Conservation (phyloP, 2,888 invertebrate genomes). For the Masnerella sp. region DNA sequence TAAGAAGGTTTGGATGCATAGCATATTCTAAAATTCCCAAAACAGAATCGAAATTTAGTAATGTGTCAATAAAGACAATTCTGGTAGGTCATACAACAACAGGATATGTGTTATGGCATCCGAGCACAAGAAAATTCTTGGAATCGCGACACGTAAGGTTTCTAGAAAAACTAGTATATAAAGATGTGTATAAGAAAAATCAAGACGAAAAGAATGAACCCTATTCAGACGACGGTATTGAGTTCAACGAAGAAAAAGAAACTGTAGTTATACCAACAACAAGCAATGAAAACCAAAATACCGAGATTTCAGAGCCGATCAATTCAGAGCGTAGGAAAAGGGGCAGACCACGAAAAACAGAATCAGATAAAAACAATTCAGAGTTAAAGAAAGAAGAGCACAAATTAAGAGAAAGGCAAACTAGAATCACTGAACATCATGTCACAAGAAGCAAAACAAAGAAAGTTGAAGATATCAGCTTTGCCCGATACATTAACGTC, state of each 20-base stretch:
- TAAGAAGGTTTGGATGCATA: slow-evolving; percentile 12
- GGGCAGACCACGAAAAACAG: slow-evolving; percentile 48
- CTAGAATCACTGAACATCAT: slow-evolving; percentile 6
- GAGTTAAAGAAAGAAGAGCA: too few relatives aligned
- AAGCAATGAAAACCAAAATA: neutral
- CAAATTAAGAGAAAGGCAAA: too few relatives aligned
- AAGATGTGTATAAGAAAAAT: neutral
- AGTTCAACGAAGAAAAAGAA: too few relatives aligned
- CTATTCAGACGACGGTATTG: too few relatives aligned
- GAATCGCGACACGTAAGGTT: slow-evolving; percentile 22
- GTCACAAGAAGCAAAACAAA: slow-evolving; percentile 38
- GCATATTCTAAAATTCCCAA: slow-evolving; percentile 1
- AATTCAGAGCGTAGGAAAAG: slow-evolving; percentile 44
- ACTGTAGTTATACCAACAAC: neutral
- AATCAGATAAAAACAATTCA: slow-evolving; percentile 3
- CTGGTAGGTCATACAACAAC: neutral
- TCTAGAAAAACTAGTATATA: neutral
- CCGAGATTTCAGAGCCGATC: slow-evolving; percentile 24
- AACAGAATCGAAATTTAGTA: slow-evolving; percentile 11
- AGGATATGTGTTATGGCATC: slow-evolving; percentile 56
- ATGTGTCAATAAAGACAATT: neutral
- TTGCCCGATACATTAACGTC: slow-evolving; percentile 33
- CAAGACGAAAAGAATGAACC: neutral
- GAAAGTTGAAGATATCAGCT: slow-evolving; percentile 40
- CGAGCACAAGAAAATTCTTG: slow-evolving; percentile 34